phyloP scores from a whole-genome alignment of 2,888 invertebrate genomes.

The Ornithoptera alexandrae region DNA sequence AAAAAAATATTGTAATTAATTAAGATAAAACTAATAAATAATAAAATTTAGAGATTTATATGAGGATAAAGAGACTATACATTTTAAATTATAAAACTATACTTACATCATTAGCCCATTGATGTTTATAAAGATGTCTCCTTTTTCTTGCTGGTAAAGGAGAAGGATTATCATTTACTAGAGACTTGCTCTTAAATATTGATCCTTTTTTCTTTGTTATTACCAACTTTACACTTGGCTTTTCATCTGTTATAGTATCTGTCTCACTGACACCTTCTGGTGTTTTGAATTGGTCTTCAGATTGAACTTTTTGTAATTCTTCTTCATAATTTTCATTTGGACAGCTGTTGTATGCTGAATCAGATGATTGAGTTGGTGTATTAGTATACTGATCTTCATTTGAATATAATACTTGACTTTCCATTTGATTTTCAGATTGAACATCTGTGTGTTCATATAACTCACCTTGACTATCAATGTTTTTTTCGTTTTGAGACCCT shows the following conservation, averaged over 20 bases:
- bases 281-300: slow-evolving; percentile 72
- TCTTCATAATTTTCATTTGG: slow-evolving; percentile 71
- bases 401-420: slow-evolving; percentile 38
- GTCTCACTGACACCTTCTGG: slow-evolving; percentile 58
- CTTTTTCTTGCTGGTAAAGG: slow-evolving; percentile 83
- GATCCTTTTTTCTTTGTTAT: slow-evolving; percentile 92
- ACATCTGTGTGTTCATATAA: slow-evolving; percentile 1
- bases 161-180: slow-evolving; percentile 81
- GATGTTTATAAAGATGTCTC: slow-evolving; percentile 91
- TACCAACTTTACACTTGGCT: slow-evolving; percentile 83
- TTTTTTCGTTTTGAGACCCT: slow-evolving; percentile 30
- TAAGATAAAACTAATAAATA: too few relatives aligned
- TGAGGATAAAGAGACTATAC: too few relatives aligned
- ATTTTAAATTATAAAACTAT: slow-evolving; percentile 12
- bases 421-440: slow-evolving; percentile 26
- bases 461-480: slow-evolving; percentile 13
- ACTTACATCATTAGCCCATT: slow-evolving; percentile 90
- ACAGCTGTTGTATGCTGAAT: slow-evolving; percentile 72
- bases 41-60: too few relatives aligned
- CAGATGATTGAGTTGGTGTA: slow-evolving; percentile 61
- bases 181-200: slow-evolving; percentile 91
- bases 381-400: slow-evolving; percentile 53
- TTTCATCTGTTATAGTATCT: slow-evolving; percentile 68
- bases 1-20: too few relatives aligned
- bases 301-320: slow-evolving; percentile 59